Evolutionary conservation across 1,140 invertebrate species (phyloP).

Genomic region (Propsilocerus akamusi): DNA sequence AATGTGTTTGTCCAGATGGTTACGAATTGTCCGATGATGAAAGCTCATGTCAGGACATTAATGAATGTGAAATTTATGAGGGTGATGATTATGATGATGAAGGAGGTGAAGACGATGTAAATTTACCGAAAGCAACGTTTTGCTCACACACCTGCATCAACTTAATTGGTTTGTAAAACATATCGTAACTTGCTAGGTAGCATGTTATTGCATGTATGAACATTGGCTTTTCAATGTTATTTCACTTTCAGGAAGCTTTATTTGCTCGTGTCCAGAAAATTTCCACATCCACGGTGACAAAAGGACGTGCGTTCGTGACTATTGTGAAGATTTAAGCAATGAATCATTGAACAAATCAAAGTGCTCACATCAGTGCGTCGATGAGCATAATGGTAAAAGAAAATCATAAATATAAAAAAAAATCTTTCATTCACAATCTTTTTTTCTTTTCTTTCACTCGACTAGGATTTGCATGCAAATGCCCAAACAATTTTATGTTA

Average conservation of each 20-base stretch:
- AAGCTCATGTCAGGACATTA: slow-evolving; percentile 31
- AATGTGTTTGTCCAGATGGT: slow-evolving; percentile 38
- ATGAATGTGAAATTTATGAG: slow-evolving; percentile 39
- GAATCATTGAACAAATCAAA: slow-evolving; percentile 22
- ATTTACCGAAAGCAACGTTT: slow-evolving; percentile 15
- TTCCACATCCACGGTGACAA: slow-evolving; percentile 18
- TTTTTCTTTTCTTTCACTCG: not conserved
- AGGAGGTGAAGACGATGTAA: slow-evolving; percentile 8
- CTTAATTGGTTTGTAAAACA: slow-evolving; percentile 25
- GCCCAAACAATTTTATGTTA: slow-evolving; percentile 31
- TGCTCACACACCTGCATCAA: slow-evolving; percentile 45
- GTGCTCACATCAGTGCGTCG: slow-evolving; percentile 33
- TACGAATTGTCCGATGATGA: slow-evolving; percentile 25
- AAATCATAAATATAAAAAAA: not conserved
- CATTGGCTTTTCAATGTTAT: too few relatives aligned
- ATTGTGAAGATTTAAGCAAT: slow-evolving; percentile 18
- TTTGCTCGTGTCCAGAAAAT: slow-evolving; percentile 31
- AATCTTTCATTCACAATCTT: not conserved
- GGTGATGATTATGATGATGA: slow-evolving; percentile 19
- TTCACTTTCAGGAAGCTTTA: slow-evolving; percentile 20
- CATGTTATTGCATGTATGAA: too few relatives aligned
- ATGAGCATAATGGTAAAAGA: slow-evolving; percentile 26
- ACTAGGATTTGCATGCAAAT: slow-evolving; percentile 13
- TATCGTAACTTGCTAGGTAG: too few relatives aligned
- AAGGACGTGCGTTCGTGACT: slow-evolving; percentile 17